phyloP scores from a whole-genome alignment of 2,888 invertebrate genomes.

The Agonopterix subpropinquella region DNA sequence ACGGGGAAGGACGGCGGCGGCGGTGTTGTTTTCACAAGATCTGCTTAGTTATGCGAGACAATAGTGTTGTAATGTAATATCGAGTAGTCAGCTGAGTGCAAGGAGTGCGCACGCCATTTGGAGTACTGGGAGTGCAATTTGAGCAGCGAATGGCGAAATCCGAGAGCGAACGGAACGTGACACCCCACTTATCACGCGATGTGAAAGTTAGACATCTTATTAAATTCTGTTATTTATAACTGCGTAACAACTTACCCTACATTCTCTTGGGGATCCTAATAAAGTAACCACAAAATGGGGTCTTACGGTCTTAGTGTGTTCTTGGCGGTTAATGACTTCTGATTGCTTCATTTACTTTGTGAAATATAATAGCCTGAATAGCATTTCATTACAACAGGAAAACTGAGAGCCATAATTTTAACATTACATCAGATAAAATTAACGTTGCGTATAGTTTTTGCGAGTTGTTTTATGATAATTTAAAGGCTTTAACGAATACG shows the following conservation, averaged over 20 bases:
- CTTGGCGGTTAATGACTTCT: slow-evolving; percentile 9
- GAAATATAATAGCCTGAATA: slow-evolving; percentile 8
- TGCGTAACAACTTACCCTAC: slow-evolving; percentile 27
- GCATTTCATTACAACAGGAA: slow-evolving; percentile 9
- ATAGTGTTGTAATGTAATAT: slow-evolving; percentile 29
- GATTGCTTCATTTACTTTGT: slow-evolving; percentile 13
- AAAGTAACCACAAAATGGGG: slow-evolving; percentile 12
- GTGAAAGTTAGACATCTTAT: slow-evolving; percentile 64
- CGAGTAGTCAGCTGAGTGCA: slow-evolving; percentile 35
- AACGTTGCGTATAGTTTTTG: background rate
- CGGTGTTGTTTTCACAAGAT: no score
- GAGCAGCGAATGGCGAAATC: slow-evolving; percentile 63
- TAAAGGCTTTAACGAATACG: no score
- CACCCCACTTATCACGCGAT: slow-evolving; percentile 63
- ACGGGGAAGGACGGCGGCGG: background rate
- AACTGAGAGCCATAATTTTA: slow-evolving; percentile 4
- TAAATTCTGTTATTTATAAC: slow-evolving; percentile 59
- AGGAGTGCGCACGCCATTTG: slow-evolving; percentile 29
- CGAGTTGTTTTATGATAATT: no score
- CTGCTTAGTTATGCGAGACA: background rate
- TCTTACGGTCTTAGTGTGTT: slow-evolving; percentile 4
- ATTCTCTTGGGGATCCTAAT: slow-evolving; percentile 15
- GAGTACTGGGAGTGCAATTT: slow-evolving; percentile 45
- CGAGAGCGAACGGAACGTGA: slow-evolving; percentile 64
- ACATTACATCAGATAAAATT: slow-evolving; percentile 2